Base-by-base conservation (phyloP, 2,113 vertebrate species). In the Picathartes gymnocephalus region DNA sequence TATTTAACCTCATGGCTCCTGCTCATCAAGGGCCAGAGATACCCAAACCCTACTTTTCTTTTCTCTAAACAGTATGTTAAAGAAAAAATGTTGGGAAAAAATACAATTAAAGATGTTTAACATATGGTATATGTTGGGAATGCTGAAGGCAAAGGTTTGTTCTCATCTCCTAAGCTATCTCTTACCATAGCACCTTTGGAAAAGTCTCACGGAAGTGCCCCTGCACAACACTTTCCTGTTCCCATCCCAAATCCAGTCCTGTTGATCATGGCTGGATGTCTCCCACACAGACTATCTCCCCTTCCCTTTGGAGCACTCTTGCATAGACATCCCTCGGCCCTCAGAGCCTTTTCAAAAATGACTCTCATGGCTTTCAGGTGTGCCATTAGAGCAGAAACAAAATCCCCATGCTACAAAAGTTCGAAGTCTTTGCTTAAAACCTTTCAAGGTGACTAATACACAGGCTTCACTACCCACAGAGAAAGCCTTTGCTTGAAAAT, bases 281-380 rank as follows among this genome's bases (percentile, higher is more conserved):
- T 82, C 15, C 61, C 23, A 15, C 27, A n/a, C 0, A 2, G 9
- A 23, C 6, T 4, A 31, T 4, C 12, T 42, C 17, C 18, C 47
- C 21, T 45, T 35, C 15, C 10, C 40, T 51, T 20, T 14, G 56
- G 28, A 40, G 10, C 2, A 1, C 0, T 0, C 39, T 44, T 1
- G 0, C 37, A 4, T 0, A 35, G 82, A 33, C 15, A 28, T 14
- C 15, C 21, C 15, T 68, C 28, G 33, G 30, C 33, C 19, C 24
- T 24, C 0, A 0, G 21, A 81, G 35, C 5, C 25, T 14, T 18
- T n/a, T 45, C 25, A 45, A 74, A 93, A 93, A 42, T 5, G 0
- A 24, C 25, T 68, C 25, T 2, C 1, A 12, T 30, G 62, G 31
- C 7, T 60, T 74, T 47, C 27, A 79, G 30, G 5, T 15, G 21